A percentile compares a stretch with the other conserved stretches of the same genome.
phyloP scores from a whole-genome alignment of 2,113 vertebrate genomes.

The Heloderma charlesbogerti region DNA sequence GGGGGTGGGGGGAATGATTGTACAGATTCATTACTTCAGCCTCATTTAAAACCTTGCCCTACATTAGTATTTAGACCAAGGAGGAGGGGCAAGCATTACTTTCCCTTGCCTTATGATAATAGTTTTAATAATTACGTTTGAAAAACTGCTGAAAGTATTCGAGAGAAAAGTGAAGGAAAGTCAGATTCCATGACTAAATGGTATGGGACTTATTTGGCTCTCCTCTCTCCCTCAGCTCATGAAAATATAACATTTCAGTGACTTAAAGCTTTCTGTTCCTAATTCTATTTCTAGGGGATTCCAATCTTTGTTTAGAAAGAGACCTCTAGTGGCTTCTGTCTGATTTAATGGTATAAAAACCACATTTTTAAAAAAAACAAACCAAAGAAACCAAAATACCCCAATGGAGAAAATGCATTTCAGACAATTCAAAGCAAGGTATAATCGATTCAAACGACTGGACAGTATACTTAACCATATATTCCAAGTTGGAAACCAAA shows the following conservation, averaged over 20 bases:
- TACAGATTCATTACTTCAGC: conserved; percentile 70
- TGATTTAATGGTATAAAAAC: not conserved
- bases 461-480: conserved; percentile 20
- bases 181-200: conserved; percentile 51
- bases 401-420: conserved; percentile 32
- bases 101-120: conserved; percentile 68
- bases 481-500: conserved; percentile 36
- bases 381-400: too few relatives aligned
- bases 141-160: conserved; percentile 70
- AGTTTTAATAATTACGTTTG: conserved; percentile 71
- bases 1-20: conserved; percentile 73
- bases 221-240: conserved; percentile 50
- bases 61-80: conserved; percentile 73
- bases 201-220: conserved; percentile 53
- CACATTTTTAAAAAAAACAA: not conserved
- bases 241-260: conserved; percentile 40
- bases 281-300: conserved; percentile 53
- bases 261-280: not conserved
- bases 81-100: conserved; percentile 46
- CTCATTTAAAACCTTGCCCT: conserved; percentile 73
- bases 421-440: conserved; percentile 36
- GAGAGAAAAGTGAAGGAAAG: conserved; percentile 59
- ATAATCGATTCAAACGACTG: conserved; percentile 18
- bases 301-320: conserved; percentile 26
- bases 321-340: conserved; percentile 3